Conservation (phyloP, 2,797 vertebrate species). For the Sebastes hopkinsi region DNA sequence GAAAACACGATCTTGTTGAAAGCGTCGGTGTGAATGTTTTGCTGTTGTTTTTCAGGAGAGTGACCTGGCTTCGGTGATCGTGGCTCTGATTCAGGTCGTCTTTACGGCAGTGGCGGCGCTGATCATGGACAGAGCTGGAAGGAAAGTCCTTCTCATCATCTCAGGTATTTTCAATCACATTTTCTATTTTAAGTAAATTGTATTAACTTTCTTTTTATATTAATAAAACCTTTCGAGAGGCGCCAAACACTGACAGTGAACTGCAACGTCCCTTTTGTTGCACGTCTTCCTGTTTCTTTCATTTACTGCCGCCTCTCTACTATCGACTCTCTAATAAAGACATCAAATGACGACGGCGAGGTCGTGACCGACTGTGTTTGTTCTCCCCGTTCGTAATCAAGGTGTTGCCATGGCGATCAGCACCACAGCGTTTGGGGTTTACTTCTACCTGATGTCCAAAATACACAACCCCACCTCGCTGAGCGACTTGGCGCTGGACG, state of each 20-base stretch:
- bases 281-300: too few species aligned
- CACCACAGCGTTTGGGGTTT: constrained; percentile 86
- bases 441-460: constrained; percentile 84
- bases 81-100: constrained; percentile 88
- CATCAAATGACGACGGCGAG: accelerated
- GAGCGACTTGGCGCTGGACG: neutral
- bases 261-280: neutral
- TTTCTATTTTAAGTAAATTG: neutral
- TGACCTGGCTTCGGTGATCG: constrained; percentile 86
- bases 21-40: neutral
- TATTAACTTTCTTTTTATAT: neutral
- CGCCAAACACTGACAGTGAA: too few species aligned
- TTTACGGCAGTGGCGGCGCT: constrained; percentile 89
- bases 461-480: constrained; percentile 54
- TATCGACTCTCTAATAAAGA: neutral
- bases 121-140: constrained; percentile 90
- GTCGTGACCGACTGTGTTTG: neutral
- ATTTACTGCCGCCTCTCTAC: too few species aligned
- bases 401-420: constrained; percentile 89
- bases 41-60: constrained; percentile 81
- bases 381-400: constrained; percentile 39
- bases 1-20: neutral
- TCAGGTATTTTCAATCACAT: constrained; percentile 83
- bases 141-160: constrained; percentile 88
- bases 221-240: too few species aligned